Evolutionary conservation across 2,797 vertebrate genomes (phyloP).

Genomic region (Cheirogaleus major): DNA sequence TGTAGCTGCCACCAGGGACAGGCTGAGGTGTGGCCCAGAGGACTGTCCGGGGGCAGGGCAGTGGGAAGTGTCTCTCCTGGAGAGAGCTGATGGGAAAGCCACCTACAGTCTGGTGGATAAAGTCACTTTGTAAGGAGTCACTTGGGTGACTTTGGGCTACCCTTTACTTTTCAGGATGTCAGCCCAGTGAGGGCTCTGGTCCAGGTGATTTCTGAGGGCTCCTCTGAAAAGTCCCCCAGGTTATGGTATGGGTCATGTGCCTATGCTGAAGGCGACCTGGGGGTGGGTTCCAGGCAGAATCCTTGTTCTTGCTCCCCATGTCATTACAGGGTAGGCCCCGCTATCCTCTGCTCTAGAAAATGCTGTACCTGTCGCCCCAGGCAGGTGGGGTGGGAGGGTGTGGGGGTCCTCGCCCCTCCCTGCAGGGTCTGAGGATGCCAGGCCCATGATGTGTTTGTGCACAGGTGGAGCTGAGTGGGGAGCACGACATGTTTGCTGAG

Average conservation of each 20-base stretch:
- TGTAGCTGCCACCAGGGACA: neutral
- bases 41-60: neutral
- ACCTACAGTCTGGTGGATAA: accelerated
- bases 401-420: neutral
- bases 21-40: neutral
- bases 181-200: neutral
- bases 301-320: neutral
- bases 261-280: neutral
- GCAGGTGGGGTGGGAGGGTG: neutral
- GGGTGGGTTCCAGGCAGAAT: neutral
- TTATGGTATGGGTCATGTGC: accelerated
- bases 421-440: neutral
- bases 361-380: accelerated
- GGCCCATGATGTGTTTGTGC: accelerated
- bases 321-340: neutral
- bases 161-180: neutral
- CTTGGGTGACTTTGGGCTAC: neutral
- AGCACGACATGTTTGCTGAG: accelerated
- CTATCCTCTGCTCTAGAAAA: neutral
- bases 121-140: neutral
- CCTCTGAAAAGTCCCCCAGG: neutral
- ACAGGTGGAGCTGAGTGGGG: neutral
- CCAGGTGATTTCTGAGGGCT: neutral
- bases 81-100: neutral
- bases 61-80: neutral